Conservation (phyloP, 2,888 invertebrate species). For the Nectonema munidae region DNA sequence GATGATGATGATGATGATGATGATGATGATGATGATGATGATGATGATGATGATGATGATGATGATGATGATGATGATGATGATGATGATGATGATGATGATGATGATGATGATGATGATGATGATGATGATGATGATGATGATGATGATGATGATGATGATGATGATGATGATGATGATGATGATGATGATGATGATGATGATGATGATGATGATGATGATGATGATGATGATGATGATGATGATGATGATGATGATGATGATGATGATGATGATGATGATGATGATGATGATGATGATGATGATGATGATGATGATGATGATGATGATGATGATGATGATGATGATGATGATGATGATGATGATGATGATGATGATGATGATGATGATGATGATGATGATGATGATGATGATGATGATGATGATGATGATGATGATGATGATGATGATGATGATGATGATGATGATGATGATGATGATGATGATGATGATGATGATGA, state of each 20-base stretch:
- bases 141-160: conserved; percentile 16
- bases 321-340: conserved; percentile 16
- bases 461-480: conserved; percentile 16
- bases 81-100: conserved; percentile 17
- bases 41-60: conserved; percentile 16
- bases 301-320: conserved; percentile 14
- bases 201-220: conserved; percentile 15
- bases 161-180: conserved; percentile 17
- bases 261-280: conserved; percentile 17
- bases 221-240: conserved; percentile 16
- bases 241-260: conserved; percentile 17
- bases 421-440: conserved; percentile 17
- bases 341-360: conserved; percentile 17
- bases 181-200: conserved; percentile 16
- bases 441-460: conserved; percentile 17
- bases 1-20: conserved; percentile 16
- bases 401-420: conserved; percentile 16
- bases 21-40: conserved; percentile 15
- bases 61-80: conserved; percentile 17
- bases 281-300: conserved; percentile 16
- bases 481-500: conserved; percentile 14
- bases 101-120: conserved; percentile 16
- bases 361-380: conserved; percentile 16
- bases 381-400: conserved; percentile 15
- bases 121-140: conserved; percentile 14